Base-by-base conservation (phyloP, 35 echinoderm and acorn worm genomes). In the Apostichopus californicus region DNA sequence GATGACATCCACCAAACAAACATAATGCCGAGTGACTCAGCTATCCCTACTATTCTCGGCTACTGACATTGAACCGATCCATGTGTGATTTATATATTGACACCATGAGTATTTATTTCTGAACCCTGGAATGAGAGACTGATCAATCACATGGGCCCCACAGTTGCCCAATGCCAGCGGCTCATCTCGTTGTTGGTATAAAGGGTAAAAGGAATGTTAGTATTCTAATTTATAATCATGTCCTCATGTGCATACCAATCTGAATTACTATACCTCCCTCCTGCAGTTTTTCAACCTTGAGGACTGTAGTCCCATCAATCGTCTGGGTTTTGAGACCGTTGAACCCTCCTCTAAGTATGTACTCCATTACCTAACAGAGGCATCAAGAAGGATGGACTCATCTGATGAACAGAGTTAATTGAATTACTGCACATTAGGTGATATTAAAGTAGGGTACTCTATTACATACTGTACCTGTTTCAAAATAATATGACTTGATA, bases 191-290 rank as follows among this genome's bases (percentile, higher is more conserved):
- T 68, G 64, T 68, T 68, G 64, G 64, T 68, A 68, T 68, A 68
- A 68, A 14, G 64, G 18, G 64, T 68, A 46, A 0, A 68, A 68
- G 64, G 64, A 68, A 68, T 68, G 64, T 68, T 68, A 68, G 64
- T 68, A 68, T 68, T 68, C 64, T 68, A 68, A 68, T 68, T 68
- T 68, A 68, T 68, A 68, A 68, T 68, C 64, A 68, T 68, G 64
- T 68, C 64, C 64, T 68, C 64, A 68, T 68, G 64, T 68, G 64
- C 64, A 68, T 68, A 68, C 64, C 64, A 68, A 68, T 14, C 11
- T 14, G 64, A 68, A 68, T 68, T 68, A 68, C 64, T 13, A 14
- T 68, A 11, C 18, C 64, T 18, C 18, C 18, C 64, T 68, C 64
- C 64, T 68, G 64, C 64, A 68, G 64, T 68, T 68, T 68, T 18